phyloP scores from a whole-genome alignment of 1,140 invertebrate genomes.

The Drosophila pachea region DNA sequence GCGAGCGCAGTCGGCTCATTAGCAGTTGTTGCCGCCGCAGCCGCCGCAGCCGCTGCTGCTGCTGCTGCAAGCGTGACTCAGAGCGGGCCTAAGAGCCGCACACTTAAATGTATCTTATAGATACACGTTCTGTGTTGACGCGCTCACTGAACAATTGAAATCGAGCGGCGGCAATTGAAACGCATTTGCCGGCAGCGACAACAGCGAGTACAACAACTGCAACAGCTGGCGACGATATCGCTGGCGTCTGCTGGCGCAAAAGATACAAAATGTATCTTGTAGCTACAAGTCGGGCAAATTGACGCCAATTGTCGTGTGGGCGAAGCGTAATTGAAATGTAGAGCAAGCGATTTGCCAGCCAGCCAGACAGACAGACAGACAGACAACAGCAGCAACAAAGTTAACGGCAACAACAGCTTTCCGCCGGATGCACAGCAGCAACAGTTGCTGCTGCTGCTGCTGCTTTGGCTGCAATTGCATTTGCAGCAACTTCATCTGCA shows the following conservation, averaged over 20 bases:
- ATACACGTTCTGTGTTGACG: slow-evolving; percentile 34
- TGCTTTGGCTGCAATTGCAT: slow-evolving; percentile 5
- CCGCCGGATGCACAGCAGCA: slow-evolving; percentile 26
- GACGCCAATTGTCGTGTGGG: slow-evolving; percentile 50
- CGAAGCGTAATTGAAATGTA: slow-evolving; percentile 64
- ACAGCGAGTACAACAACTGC: neutral
- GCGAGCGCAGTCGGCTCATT: slow-evolving; percentile 52
- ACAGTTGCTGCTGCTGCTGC: neutral
- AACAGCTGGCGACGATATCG: slow-evolving; percentile 19
- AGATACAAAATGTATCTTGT: slow-evolving; percentile 45
- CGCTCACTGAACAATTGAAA: slow-evolving; percentile 58
- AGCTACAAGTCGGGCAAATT: slow-evolving; percentile 59
- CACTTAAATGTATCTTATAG: slow-evolving; percentile 18
- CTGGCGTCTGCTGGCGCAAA: slow-evolving; percentile 6
- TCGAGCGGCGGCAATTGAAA: slow-evolving; percentile 55
- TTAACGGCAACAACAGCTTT: slow-evolving; percentile 4
- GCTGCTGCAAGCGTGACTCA: slow-evolving; percentile 46
- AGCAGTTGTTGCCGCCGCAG: slow-evolving; percentile 28
- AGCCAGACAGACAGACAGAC: too few species aligned
- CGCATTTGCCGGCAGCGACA: slow-evolving; percentile 57
- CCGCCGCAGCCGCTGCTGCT: slow-evolving; percentile 1
- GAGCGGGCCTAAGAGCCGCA: slow-evolving; percentile 32
- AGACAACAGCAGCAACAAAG: slow-evolving; percentile 6
- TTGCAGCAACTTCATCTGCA: slow-evolving; percentile 36
- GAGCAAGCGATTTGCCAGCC: slow-evolving; percentile 39